Base-by-base conservation (phyloP, 2,113 vertebrate species). In the Megaceryle maxima region DNA sequence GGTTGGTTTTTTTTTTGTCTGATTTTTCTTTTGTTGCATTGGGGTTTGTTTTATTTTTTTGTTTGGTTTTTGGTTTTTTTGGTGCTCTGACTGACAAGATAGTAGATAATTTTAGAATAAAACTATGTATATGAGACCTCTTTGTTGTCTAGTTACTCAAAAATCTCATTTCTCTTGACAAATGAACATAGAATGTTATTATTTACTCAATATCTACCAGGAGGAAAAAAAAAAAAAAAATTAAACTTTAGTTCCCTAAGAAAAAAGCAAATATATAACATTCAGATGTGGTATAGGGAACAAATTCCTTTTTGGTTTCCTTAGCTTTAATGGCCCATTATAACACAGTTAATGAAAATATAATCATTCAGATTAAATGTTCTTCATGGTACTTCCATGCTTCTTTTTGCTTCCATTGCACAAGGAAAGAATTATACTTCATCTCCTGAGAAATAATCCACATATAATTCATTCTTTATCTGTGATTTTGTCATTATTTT, bases 371-470 rank as follows among this genome's bases (percentile, higher is more conserved):
- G 44, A 76, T 81, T 1, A 79, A 82, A 82, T 63, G 0, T 70
- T 95, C 48, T 64, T 92, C 20, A 43, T 33, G 3, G 15, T 72
- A 64, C 24, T 83, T 88, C 33, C 63, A 56, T 64, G 18, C 2
- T 84, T 73, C 8, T 67, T 94, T 60, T 31, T 80, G 33, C 2
- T 88, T 70, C 56, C 19, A 4, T 20, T 78, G 15, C 5, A 25
- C n/a, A 41, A 94, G 48, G 15, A 69, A 83, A 93, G 4, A 90
- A 46, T 68, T 85, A 55, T 20, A 55, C 87, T 95, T 90, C 82
- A 81, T 79, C 11, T 78, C 17, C 35, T 50, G 51, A 73, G 7
- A 92, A 92, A 95, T 88, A 96, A 77, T 57, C 14, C 11, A 66
- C 37, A 62, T 59, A 44, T 44, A 86, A 90, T 67, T 86, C 11